phyloP scores from a whole-genome alignment of 2,888 invertebrate species.

The Onthophagus sagittarius region DNA sequence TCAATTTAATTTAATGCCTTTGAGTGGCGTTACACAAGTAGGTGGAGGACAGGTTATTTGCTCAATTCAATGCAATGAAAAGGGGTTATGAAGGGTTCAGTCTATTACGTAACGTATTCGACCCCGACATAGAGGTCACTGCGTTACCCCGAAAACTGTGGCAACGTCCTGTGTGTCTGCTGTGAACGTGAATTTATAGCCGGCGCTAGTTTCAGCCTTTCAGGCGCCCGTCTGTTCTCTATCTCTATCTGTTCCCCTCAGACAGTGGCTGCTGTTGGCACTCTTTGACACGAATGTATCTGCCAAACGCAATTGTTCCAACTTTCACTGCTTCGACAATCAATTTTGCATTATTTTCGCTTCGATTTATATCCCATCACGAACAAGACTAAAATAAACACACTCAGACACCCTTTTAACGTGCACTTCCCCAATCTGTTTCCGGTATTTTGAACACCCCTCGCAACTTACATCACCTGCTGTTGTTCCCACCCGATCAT shows the following conservation, averaged over 20 bases:
- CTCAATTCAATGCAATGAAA: not conserved
- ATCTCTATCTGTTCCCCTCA: not conserved
- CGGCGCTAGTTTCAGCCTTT: not conserved
- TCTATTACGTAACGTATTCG: not conserved
- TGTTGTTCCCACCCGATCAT: conserved; percentile 8
- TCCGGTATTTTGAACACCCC: conserved; percentile 8
- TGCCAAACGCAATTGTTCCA: not conserved
- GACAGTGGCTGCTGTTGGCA: not conserved
- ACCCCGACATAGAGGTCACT: not conserved
- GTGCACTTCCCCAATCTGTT: conserved; percentile 5
- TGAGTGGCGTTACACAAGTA: not conserved
- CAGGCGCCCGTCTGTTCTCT: not conserved
- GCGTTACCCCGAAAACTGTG: not conserved
- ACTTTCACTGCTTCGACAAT: not conserved
- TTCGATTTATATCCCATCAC: not conserved
- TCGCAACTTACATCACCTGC: conserved; percentile 7
- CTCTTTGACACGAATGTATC: not conserved
- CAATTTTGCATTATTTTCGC: not conserved
- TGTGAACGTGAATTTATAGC: not conserved
- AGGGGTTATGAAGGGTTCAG: not conserved
- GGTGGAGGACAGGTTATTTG: not conserved
- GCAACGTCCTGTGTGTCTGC: not conserved
- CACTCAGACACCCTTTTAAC: not conserved
- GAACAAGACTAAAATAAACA: not conserved
- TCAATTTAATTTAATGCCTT: not conserved